phyloP scores from a whole-genome alignment of 2,113 vertebrate species.

The Sceloporus undulatus region DNA sequence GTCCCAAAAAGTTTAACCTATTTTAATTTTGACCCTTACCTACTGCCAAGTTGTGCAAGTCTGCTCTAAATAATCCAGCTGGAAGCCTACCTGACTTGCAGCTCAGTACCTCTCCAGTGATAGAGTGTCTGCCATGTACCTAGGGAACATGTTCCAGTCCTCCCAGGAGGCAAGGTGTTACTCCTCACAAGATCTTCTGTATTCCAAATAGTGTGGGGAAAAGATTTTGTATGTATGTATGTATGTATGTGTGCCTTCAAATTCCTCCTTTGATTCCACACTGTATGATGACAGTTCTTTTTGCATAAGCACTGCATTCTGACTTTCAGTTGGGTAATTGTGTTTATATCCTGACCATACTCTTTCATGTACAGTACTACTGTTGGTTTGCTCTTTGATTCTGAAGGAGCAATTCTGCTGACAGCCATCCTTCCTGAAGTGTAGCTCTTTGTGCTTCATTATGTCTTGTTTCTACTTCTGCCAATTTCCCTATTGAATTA shows the following conservation, averaged over 20 bases:
- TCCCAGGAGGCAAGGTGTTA: neutral
- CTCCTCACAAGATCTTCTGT: neutral
- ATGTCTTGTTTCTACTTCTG: neutral
- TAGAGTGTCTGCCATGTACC: neutral
- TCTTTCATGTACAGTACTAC: neutral
- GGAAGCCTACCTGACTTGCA: too few relatives aligned
- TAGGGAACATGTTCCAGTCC: neutral
- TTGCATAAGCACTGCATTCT: neutral
- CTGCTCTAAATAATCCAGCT: too few relatives aligned
- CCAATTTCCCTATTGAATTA: too few relatives aligned
- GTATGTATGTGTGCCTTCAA: too few relatives aligned
- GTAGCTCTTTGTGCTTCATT: neutral
- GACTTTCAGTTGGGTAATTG: neutral
- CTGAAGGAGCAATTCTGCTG: neutral
- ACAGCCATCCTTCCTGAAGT: neutral
- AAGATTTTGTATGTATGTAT: too few relatives aligned
- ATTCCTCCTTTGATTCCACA: neutral
- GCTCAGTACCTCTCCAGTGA: neutral
- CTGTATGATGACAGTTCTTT: neutral
- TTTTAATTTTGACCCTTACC: too few relatives aligned
- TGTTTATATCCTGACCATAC: neutral
- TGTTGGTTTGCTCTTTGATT: neutral
- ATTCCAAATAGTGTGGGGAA: neutral
- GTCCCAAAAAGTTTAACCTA: too few relatives aligned
- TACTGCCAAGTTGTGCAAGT: too few relatives aligned